Base-by-base conservation (phyloP, 2,113 vertebrate genomes). In the Sitta europaea region DNA sequence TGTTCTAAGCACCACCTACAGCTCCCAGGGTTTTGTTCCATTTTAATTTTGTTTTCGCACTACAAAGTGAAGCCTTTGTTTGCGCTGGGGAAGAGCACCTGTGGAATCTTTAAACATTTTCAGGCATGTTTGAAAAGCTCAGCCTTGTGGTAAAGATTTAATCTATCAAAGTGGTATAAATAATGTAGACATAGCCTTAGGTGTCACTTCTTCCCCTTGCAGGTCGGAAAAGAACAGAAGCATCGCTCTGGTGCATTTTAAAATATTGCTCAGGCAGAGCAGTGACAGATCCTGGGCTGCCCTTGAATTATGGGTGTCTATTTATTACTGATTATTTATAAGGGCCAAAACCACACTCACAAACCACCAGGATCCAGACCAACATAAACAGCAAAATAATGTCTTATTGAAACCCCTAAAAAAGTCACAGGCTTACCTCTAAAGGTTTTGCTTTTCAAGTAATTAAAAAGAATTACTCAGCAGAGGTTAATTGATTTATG, bases 111-210 rank as follows among this genome's bases (percentile, higher is more conserved):
- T 78, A 96, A 97, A 96, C 96, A 31, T 97, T 97, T 98, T 97
- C 94, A 51, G 98, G 94, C 98, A 97, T 78, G 97, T 95, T 97
- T 97, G 93, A 97, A 97, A 97, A 97, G 90, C 95, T 97, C 89
- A 96, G 91, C 94, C 47, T 95, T 75, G 90, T 90, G 96, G 97
- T 97, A 82, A 96, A 97, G 98, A 98, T 98, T 98, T 98, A 98
- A 98, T 98, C 97, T 98, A 97, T 98, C 94, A 97, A 98, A 98
- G 96, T 90, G 83, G 72, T 94, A 97, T 98, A 98, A 98, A 98
- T 98, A 98, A 97, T 96, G 97, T 85, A 98, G 97, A 98, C 92
- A 90, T 96, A 97, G 97, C 97, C 97, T 97, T 73, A 97, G 98
- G 98, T 97, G 96, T 92, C 97, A 92, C n/a, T 96, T 96, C 95